Percentiles rank a stretch among this genome's conserved stretches.
Conservation (phyloP, 1,140 invertebrate genomes). For the Pseudoatta argentina region DNA sequence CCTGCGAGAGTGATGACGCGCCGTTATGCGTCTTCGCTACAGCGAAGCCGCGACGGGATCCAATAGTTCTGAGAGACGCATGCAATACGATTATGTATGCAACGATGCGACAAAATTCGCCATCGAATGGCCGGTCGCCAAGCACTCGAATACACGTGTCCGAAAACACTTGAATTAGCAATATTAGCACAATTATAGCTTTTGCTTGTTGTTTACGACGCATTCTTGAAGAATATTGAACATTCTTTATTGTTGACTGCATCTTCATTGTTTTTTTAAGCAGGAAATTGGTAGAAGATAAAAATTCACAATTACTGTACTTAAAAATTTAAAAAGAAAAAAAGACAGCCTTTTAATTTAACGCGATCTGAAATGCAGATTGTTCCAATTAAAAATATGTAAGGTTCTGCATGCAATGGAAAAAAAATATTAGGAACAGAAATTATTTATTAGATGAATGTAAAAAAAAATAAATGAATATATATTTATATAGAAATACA, state of each 20-base stretch:
- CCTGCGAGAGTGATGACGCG: neutral
- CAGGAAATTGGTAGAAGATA: neutral
- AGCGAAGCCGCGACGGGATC: neutral
- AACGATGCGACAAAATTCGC: neutral
- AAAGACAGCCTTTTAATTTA: neutral
- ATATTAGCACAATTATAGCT: neutral
- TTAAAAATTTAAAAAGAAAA: neutral
- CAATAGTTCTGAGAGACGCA: slow-evolving; percentile 8
- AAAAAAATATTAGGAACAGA: too few species aligned
- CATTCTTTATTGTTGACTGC: neutral
- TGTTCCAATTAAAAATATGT: neutral
- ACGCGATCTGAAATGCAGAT: neutral
- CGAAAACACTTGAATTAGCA: neutral
- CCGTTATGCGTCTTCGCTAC: neutral
- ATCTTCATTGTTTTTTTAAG: neutral
- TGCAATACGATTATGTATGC: slow-evolving; percentile 1
- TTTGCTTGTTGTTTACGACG: neutral
- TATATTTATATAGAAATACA: too few species aligned
- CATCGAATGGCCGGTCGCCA: neutral
- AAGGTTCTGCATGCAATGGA: too few species aligned
- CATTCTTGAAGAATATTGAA: neutral
- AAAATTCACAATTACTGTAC: neutral
- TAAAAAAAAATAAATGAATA: too few species aligned
- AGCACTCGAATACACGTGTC: neutral
- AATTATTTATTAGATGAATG: too few species aligned